Percentiles rank a stretch among this genome's conserved stretches.
Evolutionary conservation across 2,113 vertebrate genomes (phyloP).

Genomic region (Zosterops pallidus): DNA sequence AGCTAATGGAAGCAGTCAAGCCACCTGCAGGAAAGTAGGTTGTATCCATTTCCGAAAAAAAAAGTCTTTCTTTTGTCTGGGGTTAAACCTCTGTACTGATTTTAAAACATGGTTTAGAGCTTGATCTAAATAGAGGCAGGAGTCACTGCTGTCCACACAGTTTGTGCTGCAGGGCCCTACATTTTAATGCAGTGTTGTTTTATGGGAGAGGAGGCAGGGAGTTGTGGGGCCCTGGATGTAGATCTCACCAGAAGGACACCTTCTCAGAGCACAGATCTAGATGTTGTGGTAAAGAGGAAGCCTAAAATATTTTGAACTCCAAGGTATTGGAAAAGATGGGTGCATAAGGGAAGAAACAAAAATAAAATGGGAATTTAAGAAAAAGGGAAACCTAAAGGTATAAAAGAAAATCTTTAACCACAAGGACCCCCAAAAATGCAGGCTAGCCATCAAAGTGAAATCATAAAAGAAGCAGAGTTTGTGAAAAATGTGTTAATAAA

Average conservation of each 20-base stretch:
- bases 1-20: not conserved
- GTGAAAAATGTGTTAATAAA: not conserved
- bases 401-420: not conserved
- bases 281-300: not conserved
- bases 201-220: fast-evolving
- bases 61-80: not conserved
- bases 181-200: not conserved
- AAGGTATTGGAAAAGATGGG: not conserved
- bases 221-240: not conserved
- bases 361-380: not conserved
- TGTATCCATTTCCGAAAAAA: not conserved
- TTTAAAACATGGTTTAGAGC: not conserved
- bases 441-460: not conserved
- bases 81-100: not conserved
- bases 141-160: not conserved
- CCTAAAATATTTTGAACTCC: not conserved
- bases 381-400: not conserved
- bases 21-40: not conserved
- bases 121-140: not conserved
- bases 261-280: not conserved
- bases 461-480: not conserved
- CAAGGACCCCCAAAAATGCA: not conserved
- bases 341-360: not conserved
- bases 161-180: not conserved
- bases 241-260: not conserved